Evolutionary conservation across 1,140 invertebrate species (phyloP), one percentile per base, ranked within the genome.

Genomic region (Wasmannia auropunctata): DNA sequence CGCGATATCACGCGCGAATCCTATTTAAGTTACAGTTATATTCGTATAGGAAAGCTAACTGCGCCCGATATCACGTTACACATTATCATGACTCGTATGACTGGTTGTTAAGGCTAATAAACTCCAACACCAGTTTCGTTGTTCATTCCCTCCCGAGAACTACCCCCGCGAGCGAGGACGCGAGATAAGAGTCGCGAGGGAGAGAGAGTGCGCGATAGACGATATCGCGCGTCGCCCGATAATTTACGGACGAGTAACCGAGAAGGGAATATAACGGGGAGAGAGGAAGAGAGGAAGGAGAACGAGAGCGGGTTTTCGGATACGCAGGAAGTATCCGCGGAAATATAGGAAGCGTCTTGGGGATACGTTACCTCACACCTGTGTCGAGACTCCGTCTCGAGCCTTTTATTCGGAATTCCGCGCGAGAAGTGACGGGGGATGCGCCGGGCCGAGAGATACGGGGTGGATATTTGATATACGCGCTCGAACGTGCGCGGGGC

Each of bases 381-480:
- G 46, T 37, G 56, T 60, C n/a, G 58, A 46, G 60, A 16, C 25
- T 79, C 19, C n/a, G 16, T 54, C n/a, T n/a, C 28, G 58, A 49
- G 67, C 79, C 81, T 88, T 87, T 85, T 88, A 86, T 88, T 83
- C 25, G 65, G 80, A 70, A 22, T 79, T 87, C 28, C 25, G 51
- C 34, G 37, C 65, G 63, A 34, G 10, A 25, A 34, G n/a, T 6
- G 40, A 51, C 67, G 54, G 4, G 56, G 11, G 16, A 3, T 28
- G 16, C 51, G 25, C 11, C 5, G 16, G 6, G 58, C 16, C 4
- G 67, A 83, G 28, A 62, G 65, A 62, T 63, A 79, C 46, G 37
- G 8, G 8, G 11, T 72, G 79, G 37, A 91, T 91, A 90, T 87
- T 90, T 86, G 88, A 91, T 91, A 88, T 83, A 75, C 37, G 25